These are phyloP conservation scores for Dysdera silvatica DNA, from an alignment of 1,140 invertebrate species.

Conservation along the genomic window DNA sequence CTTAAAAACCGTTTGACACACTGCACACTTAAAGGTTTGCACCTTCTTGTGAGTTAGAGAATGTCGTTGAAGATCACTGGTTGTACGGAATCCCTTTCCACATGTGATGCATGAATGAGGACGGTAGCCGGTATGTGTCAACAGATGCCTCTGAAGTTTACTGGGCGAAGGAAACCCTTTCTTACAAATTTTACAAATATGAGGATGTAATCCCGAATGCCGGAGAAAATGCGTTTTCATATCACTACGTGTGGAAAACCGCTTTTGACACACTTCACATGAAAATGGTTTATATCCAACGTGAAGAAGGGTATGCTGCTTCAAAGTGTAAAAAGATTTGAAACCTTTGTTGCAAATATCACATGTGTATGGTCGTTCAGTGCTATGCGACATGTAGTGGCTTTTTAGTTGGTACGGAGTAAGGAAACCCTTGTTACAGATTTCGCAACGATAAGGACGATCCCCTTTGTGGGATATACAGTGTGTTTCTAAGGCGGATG, in stretches of 20 bases:
- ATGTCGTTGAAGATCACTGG: background rate
- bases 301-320: conserved; percentile 38
- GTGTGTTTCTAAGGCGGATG: conserved; percentile 49
- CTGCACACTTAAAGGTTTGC: background rate
- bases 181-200: background rate
- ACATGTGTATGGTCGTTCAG: conserved; percentile 23
- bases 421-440: conserved; percentile 54
- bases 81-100: background rate
- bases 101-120: background rate
- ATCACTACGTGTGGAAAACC: background rate
- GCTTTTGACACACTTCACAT: background rate
- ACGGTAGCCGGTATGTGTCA: background rate
- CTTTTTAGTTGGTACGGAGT: background rate
- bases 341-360: background rate
- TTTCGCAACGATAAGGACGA: conserved; percentile 79
- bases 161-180: background rate
- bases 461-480: conserved; percentile 79
- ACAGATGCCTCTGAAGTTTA: background rate
- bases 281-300: background rate
- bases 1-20: too few species aligned
- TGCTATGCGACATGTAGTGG: conserved; percentile 32
- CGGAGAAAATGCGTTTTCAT: background rate
- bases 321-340: background rate
- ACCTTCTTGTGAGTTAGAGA: background rate
- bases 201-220: background rate